Conservation (phyloP, 2,113 vertebrate genomes). For the Pterocles orientalis region DNA sequence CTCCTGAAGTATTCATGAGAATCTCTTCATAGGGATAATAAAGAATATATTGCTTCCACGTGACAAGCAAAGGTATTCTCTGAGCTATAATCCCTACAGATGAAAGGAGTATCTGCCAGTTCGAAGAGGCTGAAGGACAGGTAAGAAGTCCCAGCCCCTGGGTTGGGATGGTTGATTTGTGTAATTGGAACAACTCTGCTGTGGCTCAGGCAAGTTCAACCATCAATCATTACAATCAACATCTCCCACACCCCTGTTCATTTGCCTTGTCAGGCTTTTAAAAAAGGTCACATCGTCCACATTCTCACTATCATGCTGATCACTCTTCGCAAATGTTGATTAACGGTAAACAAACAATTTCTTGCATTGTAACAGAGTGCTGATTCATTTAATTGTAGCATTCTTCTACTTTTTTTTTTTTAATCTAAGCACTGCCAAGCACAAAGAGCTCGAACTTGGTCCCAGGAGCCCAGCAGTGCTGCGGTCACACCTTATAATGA, state of each 20-base stretch:
- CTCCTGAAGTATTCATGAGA: constrained; percentile 53
- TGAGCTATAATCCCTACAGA: background rate
- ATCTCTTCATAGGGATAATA: background rate
- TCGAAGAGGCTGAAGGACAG: background rate
- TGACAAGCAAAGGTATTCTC: background rate
- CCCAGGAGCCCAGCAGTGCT: background rate
- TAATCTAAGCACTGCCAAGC: background rate
- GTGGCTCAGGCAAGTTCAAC: background rate
- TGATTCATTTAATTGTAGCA: background rate
- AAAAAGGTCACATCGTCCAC: background rate
- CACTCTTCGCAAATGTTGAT: background rate
- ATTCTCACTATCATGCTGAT: background rate
- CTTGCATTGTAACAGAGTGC: background rate
- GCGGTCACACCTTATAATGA: background rate
- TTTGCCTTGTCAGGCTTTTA: background rate
- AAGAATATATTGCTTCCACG: background rate
- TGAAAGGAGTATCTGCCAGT: background rate
- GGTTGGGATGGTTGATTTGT: rapidly evolving
- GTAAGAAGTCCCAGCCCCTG: background rate
- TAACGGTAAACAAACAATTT: background rate
- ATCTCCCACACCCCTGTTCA: background rate
- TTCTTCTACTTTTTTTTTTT: background rate
- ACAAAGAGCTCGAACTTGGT: background rate
- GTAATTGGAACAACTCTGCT: background rate
- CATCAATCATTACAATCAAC: rapidly evolving